These are phyloP conservation scores for Meloe dianella DNA, from an alignment of 2,888 invertebrate genomes.

Conservation along the genomic window DNA sequence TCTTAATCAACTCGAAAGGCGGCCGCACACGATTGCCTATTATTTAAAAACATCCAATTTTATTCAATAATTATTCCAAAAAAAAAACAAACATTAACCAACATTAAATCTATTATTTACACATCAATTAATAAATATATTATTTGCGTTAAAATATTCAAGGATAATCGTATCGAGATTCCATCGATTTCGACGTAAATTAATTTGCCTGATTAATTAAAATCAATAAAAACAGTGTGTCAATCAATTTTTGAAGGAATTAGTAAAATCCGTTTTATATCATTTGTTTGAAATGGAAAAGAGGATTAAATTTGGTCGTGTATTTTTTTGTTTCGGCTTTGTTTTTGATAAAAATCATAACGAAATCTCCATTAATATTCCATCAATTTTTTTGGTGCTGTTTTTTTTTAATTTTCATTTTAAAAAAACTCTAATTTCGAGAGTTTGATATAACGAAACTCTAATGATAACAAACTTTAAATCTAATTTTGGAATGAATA, in stretches of 20 bases:
- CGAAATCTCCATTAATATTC: no score
- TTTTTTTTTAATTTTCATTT: neutral
- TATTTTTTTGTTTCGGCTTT: no score
- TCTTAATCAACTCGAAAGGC: constrained; percentile 45
- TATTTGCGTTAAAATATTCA: neutral
- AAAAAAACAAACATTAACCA: neutral
- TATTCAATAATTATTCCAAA: neutral
- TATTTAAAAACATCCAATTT: constrained; percentile 17
- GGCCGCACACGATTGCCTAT: constrained; percentile 24
- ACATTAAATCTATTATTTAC: neutral
- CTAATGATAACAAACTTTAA: neutral
- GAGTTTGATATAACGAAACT: neutral
- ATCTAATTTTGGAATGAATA: neutral
- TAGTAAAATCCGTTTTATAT: no score
- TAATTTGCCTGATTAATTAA: neutral
- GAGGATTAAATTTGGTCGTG: neutral
- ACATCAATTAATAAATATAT: no score
- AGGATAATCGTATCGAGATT: neutral
- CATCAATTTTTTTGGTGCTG: neutral
- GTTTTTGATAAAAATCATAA: no score
- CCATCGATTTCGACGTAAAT: neutral
- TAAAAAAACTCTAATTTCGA: neutral
- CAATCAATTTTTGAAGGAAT: no score
- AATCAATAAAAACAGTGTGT: no score
- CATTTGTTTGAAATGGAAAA: neutral